phyloP scores from a whole-genome alignment of 2,888 invertebrate genomes.

The Cordilura impudica region DNA sequence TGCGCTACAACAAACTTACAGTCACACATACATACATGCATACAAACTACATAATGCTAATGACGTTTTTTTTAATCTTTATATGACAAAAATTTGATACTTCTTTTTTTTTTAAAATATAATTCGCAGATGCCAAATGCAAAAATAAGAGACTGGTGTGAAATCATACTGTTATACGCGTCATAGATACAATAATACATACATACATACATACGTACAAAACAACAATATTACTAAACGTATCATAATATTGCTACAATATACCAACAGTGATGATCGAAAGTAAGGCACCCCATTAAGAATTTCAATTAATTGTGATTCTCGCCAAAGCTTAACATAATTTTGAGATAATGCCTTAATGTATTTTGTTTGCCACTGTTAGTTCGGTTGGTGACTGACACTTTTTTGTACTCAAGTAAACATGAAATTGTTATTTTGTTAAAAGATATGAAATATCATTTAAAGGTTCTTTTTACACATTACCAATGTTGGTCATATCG shows the following conservation, averaged over 20 bases:
- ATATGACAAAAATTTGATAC: constrained; percentile 58
- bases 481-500: constrained; percentile 47
- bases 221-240: constrained; percentile 10
- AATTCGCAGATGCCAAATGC: constrained; percentile 54
- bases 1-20: constrained; percentile 50
- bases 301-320: constrained; percentile 1
- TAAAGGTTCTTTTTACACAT: constrained; percentile 58
- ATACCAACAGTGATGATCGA: not conserved
- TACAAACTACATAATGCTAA: not conserved
- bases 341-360: not conserved
- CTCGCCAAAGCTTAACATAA: too few relatives aligned
- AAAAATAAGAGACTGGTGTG: constrained; percentile 50
- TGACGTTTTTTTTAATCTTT: constrained; percentile 39
- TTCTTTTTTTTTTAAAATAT: constrained; percentile 49
- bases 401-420: constrained; percentile 57
- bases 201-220: constrained; percentile 18
- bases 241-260: constrained; percentile 21
- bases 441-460: constrained; percentile 59
- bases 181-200: not conserved
- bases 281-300: not conserved
- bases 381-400: constrained; percentile 35
- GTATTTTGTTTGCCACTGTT: constrained; percentile 8
- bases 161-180: constrained; percentile 54
- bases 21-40: not conserved
- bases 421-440: constrained; percentile 64